Percentiles rank a stretch among this genome's conserved stretches.
These are phyloP conservation scores for Colletes collaris DNA, from an alignment of 2,888 invertebrate species.

Conservation along the genomic window DNA sequence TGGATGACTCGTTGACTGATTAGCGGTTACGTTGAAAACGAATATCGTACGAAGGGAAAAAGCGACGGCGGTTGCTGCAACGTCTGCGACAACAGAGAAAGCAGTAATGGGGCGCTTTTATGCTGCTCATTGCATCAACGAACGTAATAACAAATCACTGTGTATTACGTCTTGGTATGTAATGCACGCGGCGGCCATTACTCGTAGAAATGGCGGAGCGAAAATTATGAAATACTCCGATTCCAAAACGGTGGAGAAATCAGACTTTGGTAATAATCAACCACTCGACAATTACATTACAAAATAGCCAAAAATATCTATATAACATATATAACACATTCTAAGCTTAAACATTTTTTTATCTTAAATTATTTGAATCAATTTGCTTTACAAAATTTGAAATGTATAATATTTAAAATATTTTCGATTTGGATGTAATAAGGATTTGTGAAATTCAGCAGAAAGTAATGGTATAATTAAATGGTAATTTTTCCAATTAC, in stretches of 20 bases:
- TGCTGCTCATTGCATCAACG: constrained; percentile 36
- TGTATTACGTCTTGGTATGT: not conserved
- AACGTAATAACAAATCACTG: constrained; percentile 25
- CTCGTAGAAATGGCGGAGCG: not conserved
- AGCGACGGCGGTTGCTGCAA: not conserved
- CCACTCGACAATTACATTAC: too few relatives aligned
- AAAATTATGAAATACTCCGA: constrained; percentile 1
- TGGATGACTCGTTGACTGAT: constrained; percentile 17
- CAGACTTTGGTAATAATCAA: too few relatives aligned
- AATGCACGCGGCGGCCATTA: not conserved
- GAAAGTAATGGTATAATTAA: too few relatives aligned
- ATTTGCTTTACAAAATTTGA: too few relatives aligned
- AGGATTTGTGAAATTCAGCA: too few relatives aligned
- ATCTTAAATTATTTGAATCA: too few relatives aligned
- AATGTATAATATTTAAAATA: too few relatives aligned
- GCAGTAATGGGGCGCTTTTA: constrained; percentile 25
- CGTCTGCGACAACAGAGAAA: constrained; percentile 29
- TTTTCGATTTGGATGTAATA: too few relatives aligned
- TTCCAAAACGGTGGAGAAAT: not conserved
- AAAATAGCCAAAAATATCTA: too few relatives aligned
- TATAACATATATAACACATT: too few relatives aligned
- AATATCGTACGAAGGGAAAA: not conserved
- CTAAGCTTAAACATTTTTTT: too few relatives aligned
- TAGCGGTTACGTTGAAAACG: not conserved
- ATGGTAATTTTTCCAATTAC: too few relatives aligned